Percentiles rank a stretch among this genome's conserved stretches.
phyloP scores from a whole-genome alignment of 2,888 invertebrate genomes.

The Marronus borbonicus region DNA sequence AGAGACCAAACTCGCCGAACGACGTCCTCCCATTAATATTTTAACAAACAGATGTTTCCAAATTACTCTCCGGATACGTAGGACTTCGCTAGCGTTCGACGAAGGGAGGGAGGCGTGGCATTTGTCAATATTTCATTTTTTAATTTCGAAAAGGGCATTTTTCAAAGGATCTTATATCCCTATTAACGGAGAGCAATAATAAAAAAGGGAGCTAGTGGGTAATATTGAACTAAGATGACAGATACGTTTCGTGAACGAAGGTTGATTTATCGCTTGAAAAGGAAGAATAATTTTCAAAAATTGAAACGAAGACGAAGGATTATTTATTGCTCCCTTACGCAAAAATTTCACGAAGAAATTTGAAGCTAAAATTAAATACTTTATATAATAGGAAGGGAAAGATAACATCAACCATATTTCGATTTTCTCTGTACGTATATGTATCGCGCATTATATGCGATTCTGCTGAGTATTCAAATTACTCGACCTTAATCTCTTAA shows the following conservation, averaged over 20 bases:
- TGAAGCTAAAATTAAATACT: too few species aligned
- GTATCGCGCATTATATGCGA: neutral
- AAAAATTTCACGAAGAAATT: too few species aligned
- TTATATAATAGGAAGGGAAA: too few species aligned
- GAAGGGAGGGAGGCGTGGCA: constrained; percentile 12
- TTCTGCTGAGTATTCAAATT: constrained; percentile 48
- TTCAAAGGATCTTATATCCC: constrained; percentile 30
- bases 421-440: too few species aligned
- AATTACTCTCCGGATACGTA: constrained; percentile 13
- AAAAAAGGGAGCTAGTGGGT: constrained; percentile 4
- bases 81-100: neutral
- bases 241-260: constrained; percentile 43
- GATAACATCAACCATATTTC: too few species aligned
- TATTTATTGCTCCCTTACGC: too few species aligned
- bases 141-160: constrained; percentile 43
- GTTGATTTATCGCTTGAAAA: constrained; percentile 37
- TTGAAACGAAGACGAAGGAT: too few species aligned
- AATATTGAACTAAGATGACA: constrained; percentile 46
- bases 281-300: neutral
- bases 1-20: too few species aligned
- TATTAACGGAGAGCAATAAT: constrained; percentile 14
- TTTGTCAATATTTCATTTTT: constrained; percentile 45
- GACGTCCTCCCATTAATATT: constrained; percentile 29
- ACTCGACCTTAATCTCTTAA: constrained; percentile 47
- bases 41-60: constrained; percentile 42